Percentiles rank a stretch among this genome's conserved stretches.
phyloP scores from a whole-genome alignment of 2,797 vertebrate species.

The Leptodactylus fallax region DNA sequence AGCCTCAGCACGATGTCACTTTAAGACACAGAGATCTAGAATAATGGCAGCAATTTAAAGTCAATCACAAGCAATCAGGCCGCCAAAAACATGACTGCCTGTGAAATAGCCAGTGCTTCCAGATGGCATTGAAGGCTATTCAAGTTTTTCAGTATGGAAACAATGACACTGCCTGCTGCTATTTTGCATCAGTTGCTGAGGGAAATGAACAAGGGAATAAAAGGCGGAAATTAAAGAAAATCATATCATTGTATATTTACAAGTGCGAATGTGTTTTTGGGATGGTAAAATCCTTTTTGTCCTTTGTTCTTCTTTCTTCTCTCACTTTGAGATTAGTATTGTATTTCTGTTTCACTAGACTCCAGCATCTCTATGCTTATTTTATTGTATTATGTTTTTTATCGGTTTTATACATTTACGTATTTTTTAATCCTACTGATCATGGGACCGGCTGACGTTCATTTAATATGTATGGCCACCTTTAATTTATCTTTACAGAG shows the following conservation, averaged over 20 bases:
- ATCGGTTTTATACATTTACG: not conserved
- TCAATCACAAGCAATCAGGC: not conserved
- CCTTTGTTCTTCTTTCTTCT: slow-evolving; percentile 7
- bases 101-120: not conserved
- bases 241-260: slow-evolving; percentile 36
- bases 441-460: no score
- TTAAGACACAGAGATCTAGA: slow-evolving; percentile 16
- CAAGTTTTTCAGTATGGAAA: slow-evolving; percentile 43
- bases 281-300: not conserved
- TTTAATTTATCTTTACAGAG: no score
- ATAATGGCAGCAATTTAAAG: slow-evolving; percentile 42
- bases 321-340: slow-evolving; percentile 1
- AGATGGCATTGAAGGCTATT: not conserved
- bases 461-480: no score
- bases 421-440: not conserved
- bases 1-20: slow-evolving; percentile 1
- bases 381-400: not conserved
- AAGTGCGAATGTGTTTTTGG: slow-evolving; percentile 7
- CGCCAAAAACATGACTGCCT: not conserved
- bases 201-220: slow-evolving; percentile 35
- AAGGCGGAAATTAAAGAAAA: slow-evolving; percentile 51
- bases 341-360: not conserved
- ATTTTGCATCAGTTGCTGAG: slow-evolving; percentile 35
- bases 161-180: slow-evolving; percentile 51
- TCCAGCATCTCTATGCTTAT: not conserved